Evolutionary conservation across 1,140 invertebrate species (phyloP).

Genomic region (Drosophila equinoxialis): DNA sequence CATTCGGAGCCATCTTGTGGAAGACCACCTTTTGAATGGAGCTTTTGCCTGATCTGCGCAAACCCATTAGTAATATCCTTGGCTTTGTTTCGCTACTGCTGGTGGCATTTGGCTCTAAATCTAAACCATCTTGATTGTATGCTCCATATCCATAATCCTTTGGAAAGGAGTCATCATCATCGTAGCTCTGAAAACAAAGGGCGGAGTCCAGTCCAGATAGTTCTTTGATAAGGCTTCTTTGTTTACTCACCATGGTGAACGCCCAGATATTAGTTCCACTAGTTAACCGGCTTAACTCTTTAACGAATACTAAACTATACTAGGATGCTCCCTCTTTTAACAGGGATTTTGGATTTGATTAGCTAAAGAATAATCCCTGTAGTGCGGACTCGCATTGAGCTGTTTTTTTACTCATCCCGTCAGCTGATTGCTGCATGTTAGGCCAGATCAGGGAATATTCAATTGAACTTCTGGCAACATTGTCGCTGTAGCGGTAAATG

Average conservation of each 20-base stretch:
- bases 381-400: background rate
- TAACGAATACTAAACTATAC: background rate
- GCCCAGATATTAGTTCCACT: background rate
- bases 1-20: conserved; percentile 99
- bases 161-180: conserved; percentile 90
- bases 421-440: background rate
- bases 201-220: conserved; percentile 21
- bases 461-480: background rate
- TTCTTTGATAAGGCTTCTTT: conserved; percentile 63
- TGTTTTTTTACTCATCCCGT: conserved; percentile 1
- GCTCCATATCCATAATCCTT: conserved; percentile 96
- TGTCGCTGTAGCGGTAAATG: background rate
- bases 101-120: conserved; percentile 54
- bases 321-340: background rate
- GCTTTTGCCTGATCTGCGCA: conserved; percentile 99
- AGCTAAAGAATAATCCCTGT: background rate
- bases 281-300: background rate
- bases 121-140: conserved; percentile 88
- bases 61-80: conserved; percentile 97
- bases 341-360: background rate
- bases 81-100: conserved; percentile 87
- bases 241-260: conserved; percentile 61
- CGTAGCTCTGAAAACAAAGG: conserved; percentile 85
- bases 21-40: conserved; percentile 99
- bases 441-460: background rate